Evolutionary conservation across 2,113 vertebrate species (phyloP).

Genomic region (Nothobranchius furzeri): DNA sequence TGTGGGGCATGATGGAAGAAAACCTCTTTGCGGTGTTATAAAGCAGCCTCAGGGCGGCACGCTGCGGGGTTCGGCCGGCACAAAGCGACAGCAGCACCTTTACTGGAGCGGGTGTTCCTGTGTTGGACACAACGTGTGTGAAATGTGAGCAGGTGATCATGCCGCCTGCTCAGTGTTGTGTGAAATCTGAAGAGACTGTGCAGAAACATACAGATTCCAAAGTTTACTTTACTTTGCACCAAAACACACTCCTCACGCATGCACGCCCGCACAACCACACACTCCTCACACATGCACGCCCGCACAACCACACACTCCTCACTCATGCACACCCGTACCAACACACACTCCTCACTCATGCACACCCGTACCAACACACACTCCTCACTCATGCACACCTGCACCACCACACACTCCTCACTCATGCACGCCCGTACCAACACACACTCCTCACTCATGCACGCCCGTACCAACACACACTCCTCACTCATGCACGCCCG

Average conservation of each 20-base stretch:
- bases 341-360: too few species aligned
- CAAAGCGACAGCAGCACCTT: conserved; percentile 49
- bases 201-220: conserved; percentile 1
- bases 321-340: too few species aligned
- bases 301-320: too few species aligned
- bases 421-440: too few species aligned
- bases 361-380: too few species aligned
- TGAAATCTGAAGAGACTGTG: not conserved
- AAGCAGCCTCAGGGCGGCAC: conserved; percentile 13
- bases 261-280: not conserved
- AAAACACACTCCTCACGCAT: too few species aligned
- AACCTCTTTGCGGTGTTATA: conserved; percentile 6
- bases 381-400: not conserved
- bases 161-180: not conserved
- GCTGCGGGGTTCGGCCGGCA: conserved; percentile 7
- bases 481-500: too few species aligned
- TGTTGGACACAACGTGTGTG: conserved; percentile 21
- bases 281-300: too few species aligned
- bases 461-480: too few species aligned
- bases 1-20: conserved; percentile 11
- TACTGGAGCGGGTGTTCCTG: conserved; percentile 21
- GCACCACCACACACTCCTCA: too few species aligned
- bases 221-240: not conserved
- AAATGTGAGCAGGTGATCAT: conserved; percentile 24
- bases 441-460: too few species aligned